These are phyloP conservation scores for Leptinotarsa haldemani DNA, from an alignment of 2,888 invertebrate species.

Conservation along the genomic window DNA sequence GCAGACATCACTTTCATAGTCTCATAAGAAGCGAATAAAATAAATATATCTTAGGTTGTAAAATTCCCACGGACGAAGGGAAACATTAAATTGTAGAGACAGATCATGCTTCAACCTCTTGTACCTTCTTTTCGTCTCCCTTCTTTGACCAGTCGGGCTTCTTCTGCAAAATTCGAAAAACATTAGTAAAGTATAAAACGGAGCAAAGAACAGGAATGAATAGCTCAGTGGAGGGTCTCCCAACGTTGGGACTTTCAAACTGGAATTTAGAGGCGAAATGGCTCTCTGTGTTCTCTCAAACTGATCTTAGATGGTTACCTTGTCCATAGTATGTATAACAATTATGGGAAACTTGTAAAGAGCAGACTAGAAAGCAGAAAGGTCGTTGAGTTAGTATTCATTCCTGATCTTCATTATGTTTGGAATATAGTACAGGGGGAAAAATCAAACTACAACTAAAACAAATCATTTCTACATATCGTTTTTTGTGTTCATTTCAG, in stretches of 20 bases:
- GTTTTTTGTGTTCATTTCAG: not conserved
- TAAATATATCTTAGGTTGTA: constrained; percentile 45
- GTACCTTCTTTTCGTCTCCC: constrained; percentile 86
- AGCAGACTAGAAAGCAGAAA: too few relatives aligned
- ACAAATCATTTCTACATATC: not conserved
- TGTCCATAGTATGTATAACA: too few relatives aligned
- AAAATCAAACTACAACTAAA: not conserved
- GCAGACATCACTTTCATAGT: constrained; percentile 43
- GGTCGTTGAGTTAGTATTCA: not conserved
- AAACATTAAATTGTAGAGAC: constrained; percentile 30
- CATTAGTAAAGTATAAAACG: constrained; percentile 22
- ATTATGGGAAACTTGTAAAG: too few relatives aligned
- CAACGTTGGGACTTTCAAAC: too few relatives aligned
- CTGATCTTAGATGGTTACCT: too few relatives aligned
- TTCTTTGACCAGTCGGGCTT: constrained; percentile 97
- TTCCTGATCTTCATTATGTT: not conserved
- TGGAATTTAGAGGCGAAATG: too few relatives aligned
- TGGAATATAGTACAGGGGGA: not conserved
- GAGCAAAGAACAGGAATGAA: constrained; percentile 14
- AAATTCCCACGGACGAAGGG: constrained; percentile 29
- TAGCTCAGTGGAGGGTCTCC: not conserved
- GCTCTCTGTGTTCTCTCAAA: too few relatives aligned
- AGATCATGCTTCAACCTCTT: constrained; percentile 86
- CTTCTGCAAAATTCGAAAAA: constrained; percentile 75
- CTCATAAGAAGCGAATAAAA: constrained; percentile 45